Evolutionary conservation across 53 echinoderm and acorn worm genomes (phyloP).

Genomic region (Glandiceps talaboti): DNA sequence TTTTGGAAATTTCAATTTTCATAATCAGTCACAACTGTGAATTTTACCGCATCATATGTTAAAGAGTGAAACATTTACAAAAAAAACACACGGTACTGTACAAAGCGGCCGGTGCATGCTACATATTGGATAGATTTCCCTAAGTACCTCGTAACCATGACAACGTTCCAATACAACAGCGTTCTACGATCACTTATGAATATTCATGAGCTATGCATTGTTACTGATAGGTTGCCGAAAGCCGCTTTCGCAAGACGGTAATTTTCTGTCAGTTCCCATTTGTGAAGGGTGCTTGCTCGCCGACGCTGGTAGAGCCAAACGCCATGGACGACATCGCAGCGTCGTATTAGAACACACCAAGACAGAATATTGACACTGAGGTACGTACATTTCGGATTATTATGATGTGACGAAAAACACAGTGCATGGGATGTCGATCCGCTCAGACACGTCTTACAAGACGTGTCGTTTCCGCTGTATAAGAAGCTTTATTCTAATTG

Average conservation of each 20-base stretch:
- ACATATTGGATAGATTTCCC: neutral
- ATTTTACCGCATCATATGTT: too few species aligned
- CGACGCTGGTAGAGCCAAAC: neutral
- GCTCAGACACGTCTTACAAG: too few species aligned
- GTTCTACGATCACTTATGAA: neutral
- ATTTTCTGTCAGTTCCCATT: neutral
- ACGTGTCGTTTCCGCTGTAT: too few species aligned
- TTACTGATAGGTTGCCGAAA: neutral
- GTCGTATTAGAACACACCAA: too few species aligned
- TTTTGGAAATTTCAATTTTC: too few species aligned
- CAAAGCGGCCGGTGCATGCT: neutral
- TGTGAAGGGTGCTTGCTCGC: neutral
- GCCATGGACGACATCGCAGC: too few species aligned
- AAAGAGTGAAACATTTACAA: neutral
- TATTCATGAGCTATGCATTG: neutral
- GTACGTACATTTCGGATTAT: too few species aligned
- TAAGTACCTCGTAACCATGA: neutral
- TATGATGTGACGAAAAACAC: too few species aligned
- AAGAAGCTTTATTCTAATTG: too few species aligned
- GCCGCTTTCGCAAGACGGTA: neutral
- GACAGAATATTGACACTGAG: too few species aligned
- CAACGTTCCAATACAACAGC: neutral
- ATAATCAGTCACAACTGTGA: too few species aligned
- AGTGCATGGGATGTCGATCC: too few species aligned
- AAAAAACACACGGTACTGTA: neutral